Evolutionary conservation across 2,113 vertebrate genomes (phyloP).

Genomic region (Isurus oxyrinchus): DNA sequence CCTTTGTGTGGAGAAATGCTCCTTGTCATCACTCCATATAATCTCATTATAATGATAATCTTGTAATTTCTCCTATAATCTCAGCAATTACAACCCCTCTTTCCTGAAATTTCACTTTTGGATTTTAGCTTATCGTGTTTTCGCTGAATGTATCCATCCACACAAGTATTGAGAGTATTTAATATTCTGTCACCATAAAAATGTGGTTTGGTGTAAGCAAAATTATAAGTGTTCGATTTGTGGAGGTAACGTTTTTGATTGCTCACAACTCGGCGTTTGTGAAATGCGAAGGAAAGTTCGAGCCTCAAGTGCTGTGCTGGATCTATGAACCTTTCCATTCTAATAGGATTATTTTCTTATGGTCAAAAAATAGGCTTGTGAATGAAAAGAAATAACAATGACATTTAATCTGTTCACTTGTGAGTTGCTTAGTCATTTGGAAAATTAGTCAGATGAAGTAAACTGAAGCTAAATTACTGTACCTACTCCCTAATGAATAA

Average conservation of each 20-base stretch:
- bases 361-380: not conserved
- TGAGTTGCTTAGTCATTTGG: not conserved
- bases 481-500: not conserved
- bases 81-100: no score
- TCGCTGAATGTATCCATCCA: no score
- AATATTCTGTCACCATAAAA: no score
- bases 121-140: no score
- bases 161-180: not conserved
- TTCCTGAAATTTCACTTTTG: no score
- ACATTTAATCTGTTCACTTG: not conserved
- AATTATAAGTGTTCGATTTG: not conserved
- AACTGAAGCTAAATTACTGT: not conserved
- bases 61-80: no score
- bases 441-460: conserved; percentile 23
- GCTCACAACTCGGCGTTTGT: not conserved
- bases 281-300: not conserved
- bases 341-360: not conserved
- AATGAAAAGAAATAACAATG: not conserved
- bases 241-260: not conserved
- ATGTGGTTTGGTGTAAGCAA: not conserved
- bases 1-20: no score
- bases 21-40: no score
- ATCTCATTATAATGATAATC: no score
- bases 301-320: not conserved
- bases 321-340: not conserved